These are phyloP conservation scores for Trisateles emortualis DNA, from an alignment of 2,888 invertebrate species.

Conservation along the genomic window DNA sequence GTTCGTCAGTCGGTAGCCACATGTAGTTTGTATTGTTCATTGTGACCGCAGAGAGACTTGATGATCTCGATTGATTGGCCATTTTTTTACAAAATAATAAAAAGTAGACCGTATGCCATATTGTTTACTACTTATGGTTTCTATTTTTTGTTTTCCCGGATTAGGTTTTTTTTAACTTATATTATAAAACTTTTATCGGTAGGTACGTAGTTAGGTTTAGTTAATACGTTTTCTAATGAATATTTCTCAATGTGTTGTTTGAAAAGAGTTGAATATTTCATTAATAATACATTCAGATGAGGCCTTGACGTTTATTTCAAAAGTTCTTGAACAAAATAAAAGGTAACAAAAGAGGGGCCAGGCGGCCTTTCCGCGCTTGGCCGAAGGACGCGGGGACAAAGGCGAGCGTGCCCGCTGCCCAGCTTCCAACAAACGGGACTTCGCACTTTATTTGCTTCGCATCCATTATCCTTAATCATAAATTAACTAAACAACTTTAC, in stretches of 20 bases:
- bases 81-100: constrained; percentile 65
- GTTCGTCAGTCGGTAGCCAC: constrained; percentile 82
- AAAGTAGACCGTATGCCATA: constrained; percentile 65
- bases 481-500: constrained; percentile 68
- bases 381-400: constrained; percentile 76
- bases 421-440: constrained; percentile 65
- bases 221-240: too few relatives aligned
- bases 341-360: constrained; percentile 53
- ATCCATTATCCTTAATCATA: constrained; percentile 61
- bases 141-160: constrained; percentile 74
- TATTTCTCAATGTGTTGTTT: too few relatives aligned
- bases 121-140: constrained; percentile 80
- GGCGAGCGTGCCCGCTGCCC: constrained; percentile 59
- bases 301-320: constrained; percentile 24
- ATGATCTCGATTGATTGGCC: constrained; percentile 73
- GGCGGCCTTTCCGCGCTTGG: constrained; percentile 65
- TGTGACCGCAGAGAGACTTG: constrained; percentile 76
- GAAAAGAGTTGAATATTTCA: too few relatives aligned
- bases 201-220: too few relatives aligned
- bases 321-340: constrained; percentile 45
- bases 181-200: too few relatives aligned
- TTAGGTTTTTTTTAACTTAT: constrained; percentile 37
- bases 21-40: constrained; percentile 79
- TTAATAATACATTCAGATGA: not conserved
- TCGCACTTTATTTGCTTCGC: constrained; percentile 55